These are phyloP conservation scores for Megaleporinus macrocephalus DNA, from an alignment of 2,113 vertebrate species.

Conservation along the genomic window DNA sequence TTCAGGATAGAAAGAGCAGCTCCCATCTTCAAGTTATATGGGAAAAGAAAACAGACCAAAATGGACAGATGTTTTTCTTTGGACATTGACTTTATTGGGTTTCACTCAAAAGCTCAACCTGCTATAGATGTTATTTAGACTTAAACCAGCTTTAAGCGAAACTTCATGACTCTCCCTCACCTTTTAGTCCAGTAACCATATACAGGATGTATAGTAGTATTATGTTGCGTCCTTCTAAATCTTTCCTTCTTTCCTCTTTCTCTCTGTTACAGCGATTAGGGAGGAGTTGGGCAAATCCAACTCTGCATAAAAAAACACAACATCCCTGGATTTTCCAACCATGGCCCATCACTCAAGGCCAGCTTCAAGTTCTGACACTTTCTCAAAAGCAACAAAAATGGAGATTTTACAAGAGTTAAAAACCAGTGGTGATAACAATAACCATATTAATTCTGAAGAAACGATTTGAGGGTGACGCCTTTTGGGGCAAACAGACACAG, in stretches of 20 bases:
- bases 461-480: slow-evolving; percentile 70
- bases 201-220: not conserved
- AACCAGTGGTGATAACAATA: slow-evolving; percentile 55
- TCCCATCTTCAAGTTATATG: no score
- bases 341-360: slow-evolving; percentile 75
- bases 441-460: slow-evolving; percentile 69
- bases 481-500: slow-evolving; percentile 67
- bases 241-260: slow-evolving; percentile 1
- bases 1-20: no score
- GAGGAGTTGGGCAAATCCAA: slow-evolving; percentile 96
- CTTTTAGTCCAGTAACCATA: not conserved
- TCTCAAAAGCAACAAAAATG: slow-evolving; percentile 56
- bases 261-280: slow-evolving; percentile 87
- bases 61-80: no score
- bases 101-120: no score
- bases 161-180: no score
- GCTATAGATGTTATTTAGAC: no score
- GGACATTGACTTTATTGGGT: no score
- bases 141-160: no score
- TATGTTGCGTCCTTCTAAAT: not conserved
- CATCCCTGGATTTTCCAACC: slow-evolving; percentile 71
- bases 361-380: slow-evolving; percentile 68
- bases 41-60: no score
- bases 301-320: slow-evolving; percentile 83
- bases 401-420: slow-evolving; percentile 48